Base-by-base conservation (phyloP, 2,113 vertebrate species). In the Anser brachyrhynchus region DNA sequence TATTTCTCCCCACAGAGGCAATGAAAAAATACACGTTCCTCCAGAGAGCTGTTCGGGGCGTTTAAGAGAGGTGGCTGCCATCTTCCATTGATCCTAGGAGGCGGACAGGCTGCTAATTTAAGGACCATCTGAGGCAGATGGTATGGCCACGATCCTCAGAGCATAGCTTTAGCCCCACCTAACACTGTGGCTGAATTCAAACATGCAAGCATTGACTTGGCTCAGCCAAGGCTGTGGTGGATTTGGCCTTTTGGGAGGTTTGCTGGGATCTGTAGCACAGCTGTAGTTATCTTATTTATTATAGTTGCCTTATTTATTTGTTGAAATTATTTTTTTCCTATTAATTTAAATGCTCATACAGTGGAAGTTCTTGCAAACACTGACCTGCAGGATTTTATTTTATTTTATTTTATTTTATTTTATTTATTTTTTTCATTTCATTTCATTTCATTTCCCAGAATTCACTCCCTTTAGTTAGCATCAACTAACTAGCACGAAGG, bases 301-400 rank as follows among this genome's bases (percentile, higher is more conserved):
- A 51, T 51, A 23, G 49, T 23, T 83, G 83, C 52, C 25, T 52
- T 35, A 43, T 37, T 85, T 61, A 43, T 39, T 80, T 7, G 28
- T 3, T 41, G 2, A 78, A 71, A 7, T 6, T 49, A 6, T 10
- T 33, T 37, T 57, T 37, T 75, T 64, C 31, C 77, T 61, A 13
- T 9, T 23, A 11, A 71, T 81, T 73, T 44, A 69, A 73, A 39
- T 58, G 35, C 1, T 17, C 13, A 37, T 49, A 76, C 18, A 51
- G 13, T 4, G 15, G 3, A 77, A 67, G 13, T 41, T 79, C 28
- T 69, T 88, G 84, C 35, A 92, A 61, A 77, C 11, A 55, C 5
- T 37, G n/a, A 51, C 8, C 3, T 12, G 28, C 75, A 18, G 5
- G 1, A 0, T 2, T 3, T 20, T 78, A 65, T 76, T 49, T 49